Evolutionary conservation across 2,888 invertebrate species (phyloP).

Genomic region (Callyntrura guangdongensis): DNA sequence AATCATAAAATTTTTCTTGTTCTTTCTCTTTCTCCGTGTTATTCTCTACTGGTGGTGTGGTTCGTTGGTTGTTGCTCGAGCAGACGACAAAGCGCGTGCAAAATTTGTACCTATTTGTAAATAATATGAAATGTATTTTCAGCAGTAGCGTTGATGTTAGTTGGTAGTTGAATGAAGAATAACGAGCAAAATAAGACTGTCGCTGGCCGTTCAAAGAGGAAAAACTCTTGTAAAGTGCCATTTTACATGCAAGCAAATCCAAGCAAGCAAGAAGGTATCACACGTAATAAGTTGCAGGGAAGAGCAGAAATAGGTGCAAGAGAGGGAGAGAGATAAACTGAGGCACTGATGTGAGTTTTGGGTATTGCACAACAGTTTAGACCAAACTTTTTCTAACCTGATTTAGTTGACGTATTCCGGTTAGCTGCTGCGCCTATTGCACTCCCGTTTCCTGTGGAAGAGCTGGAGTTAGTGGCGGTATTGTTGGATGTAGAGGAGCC

Average conservation of each 20-base stretch:
- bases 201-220: background rate
- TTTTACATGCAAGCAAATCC: conserved; percentile 66
- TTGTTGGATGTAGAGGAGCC: conserved; percentile 70
- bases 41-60: background rate
- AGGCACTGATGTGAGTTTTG: too few species aligned
- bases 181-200: too few species aligned
- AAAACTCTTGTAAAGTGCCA: conserved; percentile 65
- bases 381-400: conserved; percentile 64
- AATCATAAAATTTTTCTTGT: conserved; percentile 29
- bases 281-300: background rate
- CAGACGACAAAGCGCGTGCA: background rate
- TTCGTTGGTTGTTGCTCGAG: background rate
- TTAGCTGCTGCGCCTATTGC: conserved; percentile 63
- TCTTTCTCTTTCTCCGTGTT: background rate
- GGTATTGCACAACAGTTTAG: background rate
- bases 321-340: too few species aligned
- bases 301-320: background rate
- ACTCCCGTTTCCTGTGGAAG: conserved; percentile 70
- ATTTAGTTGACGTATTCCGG: conserved; percentile 66
- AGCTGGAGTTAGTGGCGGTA: conserved; percentile 52
- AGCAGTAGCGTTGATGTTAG: too few species aligned
- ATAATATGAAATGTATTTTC: background rate
- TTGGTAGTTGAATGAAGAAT: too few species aligned
- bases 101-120: background rate
- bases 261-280: background rate